Conservation (phyloP, 2,113 vertebrate genomes). For the Grantiella picta region DNA sequence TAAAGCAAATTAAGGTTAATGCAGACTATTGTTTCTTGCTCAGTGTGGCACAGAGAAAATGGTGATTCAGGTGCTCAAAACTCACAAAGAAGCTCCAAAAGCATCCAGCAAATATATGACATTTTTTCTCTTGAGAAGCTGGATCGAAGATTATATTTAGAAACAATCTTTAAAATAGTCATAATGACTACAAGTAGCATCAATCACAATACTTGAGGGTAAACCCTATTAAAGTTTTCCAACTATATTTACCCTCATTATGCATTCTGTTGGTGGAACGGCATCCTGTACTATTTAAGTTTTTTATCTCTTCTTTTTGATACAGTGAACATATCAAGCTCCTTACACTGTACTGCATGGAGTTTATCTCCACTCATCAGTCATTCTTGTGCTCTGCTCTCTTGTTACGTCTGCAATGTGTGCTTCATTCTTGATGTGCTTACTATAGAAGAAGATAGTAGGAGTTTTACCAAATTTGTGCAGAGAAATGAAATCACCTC, state of each 20-base stretch:
- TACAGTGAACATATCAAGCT: background rate
- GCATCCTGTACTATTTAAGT: background rate
- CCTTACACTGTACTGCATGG: background rate
- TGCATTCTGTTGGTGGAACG: background rate
- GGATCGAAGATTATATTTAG: background rate
- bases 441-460: background rate
- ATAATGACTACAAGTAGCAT: background rate
- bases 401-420: background rate
- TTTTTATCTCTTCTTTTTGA: background rate
- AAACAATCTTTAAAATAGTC: background rate
- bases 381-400: background rate
- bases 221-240: background rate
- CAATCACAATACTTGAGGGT: background rate
- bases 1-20: background rate
- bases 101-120: background rate
- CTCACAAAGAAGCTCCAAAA: background rate
- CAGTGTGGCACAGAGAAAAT: background rate
- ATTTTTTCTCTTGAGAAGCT: background rate
- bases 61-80: background rate
- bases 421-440: background rate
- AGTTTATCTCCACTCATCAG: background rate
- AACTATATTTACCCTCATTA: background rate
- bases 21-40: background rate
- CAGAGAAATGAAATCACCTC: background rate
- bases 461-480: background rate